Evolutionary conservation across 2,888 invertebrate genomes (phyloP), one percentile per base, ranked within the genome.

Genomic region (Sialis lutaria): DNA sequence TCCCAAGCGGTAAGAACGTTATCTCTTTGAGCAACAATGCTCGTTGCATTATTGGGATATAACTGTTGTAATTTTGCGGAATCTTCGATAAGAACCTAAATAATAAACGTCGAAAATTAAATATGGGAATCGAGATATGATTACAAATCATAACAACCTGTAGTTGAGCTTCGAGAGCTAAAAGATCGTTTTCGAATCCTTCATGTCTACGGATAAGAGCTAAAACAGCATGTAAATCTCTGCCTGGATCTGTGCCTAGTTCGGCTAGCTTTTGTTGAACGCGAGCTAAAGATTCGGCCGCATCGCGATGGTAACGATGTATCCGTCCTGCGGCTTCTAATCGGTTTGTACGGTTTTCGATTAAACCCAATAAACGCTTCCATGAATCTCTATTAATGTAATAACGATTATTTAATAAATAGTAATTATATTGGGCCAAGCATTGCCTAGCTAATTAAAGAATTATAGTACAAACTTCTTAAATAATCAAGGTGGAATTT

Each of bases 271-370:
- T 91, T 62, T 91, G 93, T 54, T 86, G 88, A 39, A 91, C 92
- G 30, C 95, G 73, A 39, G 87, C 82, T 6, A 91, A 65, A 2
- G 92, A 85, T 60, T 96, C 95, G 22, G 85, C 88, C 1, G 88
- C 91, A 65, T 96, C 96, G 46, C 95, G 79, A 67, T 97, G 96
- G 75, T 95, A 97, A 47, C 93, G 78, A 66, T 97, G 97, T 53
- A 97, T 91, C 69, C 96, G 93, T 7, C 90, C 95, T 1, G 97
- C 97, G 1, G 92, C 96, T 60, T 83, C 81, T 37, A 98, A 69
- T 40, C 91, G 82, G 51, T 84, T 79, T 53, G 89, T 89, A 9
- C 96, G 77, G 44, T 85, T 79, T 55, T 85, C 83, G 49, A 96
- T 83, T 60, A 89, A 80, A 45, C 88, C 84, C 44, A 92, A 72